A percentile compares a stretch with the other conserved stretches of the same genome.
phyloP scores from a whole-genome alignment of 1,140 invertebrate species.

The Gryllus bimaculatus region DNA sequence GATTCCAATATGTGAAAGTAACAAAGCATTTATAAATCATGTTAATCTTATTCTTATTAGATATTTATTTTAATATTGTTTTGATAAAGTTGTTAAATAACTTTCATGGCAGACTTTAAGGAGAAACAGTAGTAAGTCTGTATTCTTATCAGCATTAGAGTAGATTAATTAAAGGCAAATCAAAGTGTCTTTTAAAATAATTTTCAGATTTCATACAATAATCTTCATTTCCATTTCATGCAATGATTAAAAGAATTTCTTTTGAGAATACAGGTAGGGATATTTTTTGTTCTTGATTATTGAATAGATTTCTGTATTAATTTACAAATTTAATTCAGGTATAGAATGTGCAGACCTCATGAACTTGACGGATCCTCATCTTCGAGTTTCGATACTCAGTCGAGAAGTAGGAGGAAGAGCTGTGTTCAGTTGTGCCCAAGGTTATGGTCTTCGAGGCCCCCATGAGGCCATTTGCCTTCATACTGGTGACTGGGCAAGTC shows the following conservation, averaged over 20 bases:
- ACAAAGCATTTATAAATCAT: slow-evolving; percentile 26
- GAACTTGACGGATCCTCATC: slow-evolving; percentile 37
- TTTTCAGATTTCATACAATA: no score
- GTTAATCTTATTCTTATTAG: no score
- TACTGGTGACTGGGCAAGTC: slow-evolving; percentile 67
- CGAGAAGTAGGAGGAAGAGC: slow-evolving; percentile 65
- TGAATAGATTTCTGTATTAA: background rate
- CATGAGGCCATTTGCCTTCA: slow-evolving; percentile 64
- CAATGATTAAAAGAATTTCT: background rate
- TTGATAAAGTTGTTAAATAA: no score
- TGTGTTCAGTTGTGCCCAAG: slow-evolving; percentile 67
- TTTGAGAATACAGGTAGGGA: background rate
- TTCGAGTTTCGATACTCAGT: slow-evolving; percentile 59
- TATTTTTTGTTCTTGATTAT: background rate
- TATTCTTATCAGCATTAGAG: no score
- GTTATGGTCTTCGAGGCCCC: slow-evolving; percentile 65
- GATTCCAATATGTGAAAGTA: slow-evolving; percentile 71
- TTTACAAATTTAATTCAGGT: slow-evolving; percentile 34
- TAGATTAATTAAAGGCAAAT: no score
- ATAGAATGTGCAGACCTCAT: slow-evolving; percentile 66
- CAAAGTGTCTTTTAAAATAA: no score
- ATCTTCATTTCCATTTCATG: no score
- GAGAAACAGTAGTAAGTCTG: no score
- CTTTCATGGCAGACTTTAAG: no score
- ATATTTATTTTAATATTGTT: no score